These are phyloP conservation scores for Oreochromis grahami DNA, from an alignment of 2,797 vertebrate species.

Conservation along the genomic window DNA sequence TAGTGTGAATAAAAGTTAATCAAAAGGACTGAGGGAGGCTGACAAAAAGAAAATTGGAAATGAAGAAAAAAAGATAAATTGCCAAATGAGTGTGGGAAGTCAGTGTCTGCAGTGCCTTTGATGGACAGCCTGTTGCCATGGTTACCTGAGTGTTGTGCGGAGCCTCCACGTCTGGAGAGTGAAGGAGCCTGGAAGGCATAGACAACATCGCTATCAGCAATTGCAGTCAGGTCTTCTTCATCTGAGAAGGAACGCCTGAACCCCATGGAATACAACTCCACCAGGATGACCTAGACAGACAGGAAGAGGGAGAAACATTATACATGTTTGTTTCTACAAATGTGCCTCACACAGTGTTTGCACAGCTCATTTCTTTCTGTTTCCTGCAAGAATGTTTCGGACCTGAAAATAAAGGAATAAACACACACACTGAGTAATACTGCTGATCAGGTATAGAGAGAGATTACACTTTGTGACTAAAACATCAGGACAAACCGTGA, in stretches of 20 bases:
- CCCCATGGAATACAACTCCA: conserved; percentile 83
- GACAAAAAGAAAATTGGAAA: neutral
- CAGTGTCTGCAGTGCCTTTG: neutral
- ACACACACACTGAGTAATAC: neutral
- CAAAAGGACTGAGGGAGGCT: neutral
- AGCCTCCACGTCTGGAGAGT: conserved; percentile 53
- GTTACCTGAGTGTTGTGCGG: conserved; percentile 77
- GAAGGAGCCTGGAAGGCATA: conserved; percentile 88
- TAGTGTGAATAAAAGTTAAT: neutral
- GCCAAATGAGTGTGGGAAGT: neutral
- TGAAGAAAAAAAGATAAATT: neutral
- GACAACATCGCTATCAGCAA: conserved; percentile 81
- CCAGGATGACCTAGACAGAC: conserved; percentile 84
- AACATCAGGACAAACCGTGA: neutral
- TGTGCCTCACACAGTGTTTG: neutral
- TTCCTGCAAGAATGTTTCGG: neutral
- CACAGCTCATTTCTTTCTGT: neutral
- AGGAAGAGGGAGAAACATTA: neutral
- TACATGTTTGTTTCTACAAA: neutral
- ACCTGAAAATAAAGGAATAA: neutral
- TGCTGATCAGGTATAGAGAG: neutral
- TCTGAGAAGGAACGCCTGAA: conserved; percentile 88
- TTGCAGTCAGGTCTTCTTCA: conserved; percentile 81
- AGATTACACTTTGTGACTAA: neutral
- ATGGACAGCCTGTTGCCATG: neutral